Evolutionary conservation across 2,113 vertebrate species (phyloP), one percentile per base, ranked within the genome.

Genomic region (Candoia aspera): DNA sequence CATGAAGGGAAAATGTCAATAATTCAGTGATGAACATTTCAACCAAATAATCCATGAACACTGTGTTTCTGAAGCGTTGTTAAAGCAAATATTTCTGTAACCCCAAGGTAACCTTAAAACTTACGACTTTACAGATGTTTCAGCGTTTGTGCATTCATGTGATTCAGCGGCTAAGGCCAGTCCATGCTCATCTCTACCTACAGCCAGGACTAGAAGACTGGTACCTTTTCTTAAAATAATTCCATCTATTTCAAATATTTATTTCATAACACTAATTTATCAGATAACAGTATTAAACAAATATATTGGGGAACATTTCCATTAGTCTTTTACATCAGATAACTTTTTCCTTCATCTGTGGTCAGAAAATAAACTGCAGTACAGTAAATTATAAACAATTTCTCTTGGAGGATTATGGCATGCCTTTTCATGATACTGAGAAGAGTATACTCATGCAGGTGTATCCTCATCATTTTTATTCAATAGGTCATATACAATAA

Each of bases 191-290:
- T 95, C 98, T 99, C 1, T 99, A 99, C 94, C 98, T 99, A 90
- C 99, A 99, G 94, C 99, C 99, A 13, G 99, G 99, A 96, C 98
- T 99, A 98, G 99, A 99, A 96, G 99, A 99, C 90, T 99, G 99
- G 99, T 99, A 98, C 92, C 96, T 53, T 29, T 26, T 86, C n/a
- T 60, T 90, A 13, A 84, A 1, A 87, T 46, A 3, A 0, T 88
- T 92, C 23, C 13, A 90, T 3, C 83, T 3, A 0, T 54, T 92
- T 62, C 24, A 84, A 62, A 91, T 4, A 46, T 91, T 89, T 88
- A 8, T 88, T 58, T 83, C 2, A 11, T 42, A 58, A 26, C 55
- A 4, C 13, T 62, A 19, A 62, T 42, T 10, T 29, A 53, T 42
- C 4, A 54, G 55, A 79, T 79, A 11, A 46, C 37, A 58, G 55